Evolutionary conservation across 92 coral and sea anemone species (phyloP), one percentile per base, ranked within the genome.

Genomic region (Bergia puertoricense): DNA sequence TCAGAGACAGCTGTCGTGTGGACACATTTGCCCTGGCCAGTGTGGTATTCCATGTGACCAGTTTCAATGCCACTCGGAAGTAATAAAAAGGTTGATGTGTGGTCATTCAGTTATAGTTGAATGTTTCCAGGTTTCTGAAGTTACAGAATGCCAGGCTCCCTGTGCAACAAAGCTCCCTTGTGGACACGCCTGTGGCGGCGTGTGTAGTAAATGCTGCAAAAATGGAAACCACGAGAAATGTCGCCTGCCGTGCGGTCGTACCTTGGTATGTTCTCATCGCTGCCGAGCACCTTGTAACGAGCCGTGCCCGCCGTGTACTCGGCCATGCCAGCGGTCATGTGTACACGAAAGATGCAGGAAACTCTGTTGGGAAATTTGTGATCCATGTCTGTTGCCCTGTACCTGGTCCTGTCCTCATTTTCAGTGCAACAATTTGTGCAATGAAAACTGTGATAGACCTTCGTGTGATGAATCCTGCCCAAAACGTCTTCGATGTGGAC

Each of bases 301-400:
- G 46, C 92, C 93, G 15, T 94, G 96, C 45, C 94, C 96, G 57
- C 96, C 96, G 8, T 94, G 96, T 67, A 50, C 8, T 50, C 89
- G 85, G 56, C 68, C 56, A 85, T 92, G 96, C 59, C n/a, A 86
- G 36, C 72, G 93, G 74, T 88, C 92, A 7, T 94, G 96, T 77
- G 77, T 88, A 41, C 96, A 94, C 71, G 85, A 71, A 8, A 85
- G 30, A 18, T 94, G 93, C 45, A 18, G 59, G 2, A 22, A 73
- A 5, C 77, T n/a, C 42, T 94, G 96, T 79, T 85, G 80, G 3
- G 62, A 88, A 39, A 68, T 65, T 1, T 94, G 96, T 40, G 45
- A 39, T 3, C 91, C 94, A 2, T 75, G 79, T 67, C 5, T 92
- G 93, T 74, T 74, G 88, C 95, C 92, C 10, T 94, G 97, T 44